Conservation (phyloP, 2,113 vertebrate species). For the Numida meleagris region DNA sequence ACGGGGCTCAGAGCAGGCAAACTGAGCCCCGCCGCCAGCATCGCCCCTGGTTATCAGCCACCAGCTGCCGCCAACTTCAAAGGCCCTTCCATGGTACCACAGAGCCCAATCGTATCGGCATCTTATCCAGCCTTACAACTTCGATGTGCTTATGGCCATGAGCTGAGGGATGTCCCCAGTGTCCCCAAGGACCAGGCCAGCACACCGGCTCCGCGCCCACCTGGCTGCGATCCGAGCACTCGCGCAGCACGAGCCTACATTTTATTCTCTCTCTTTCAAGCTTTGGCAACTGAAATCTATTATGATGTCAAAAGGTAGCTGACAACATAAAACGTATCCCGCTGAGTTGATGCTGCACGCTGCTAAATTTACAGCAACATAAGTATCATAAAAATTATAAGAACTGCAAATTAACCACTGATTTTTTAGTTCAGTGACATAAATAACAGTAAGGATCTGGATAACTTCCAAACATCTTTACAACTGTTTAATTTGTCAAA, state of each 20-base stretch:
- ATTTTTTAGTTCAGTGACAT: slow-evolving; percentile 75
- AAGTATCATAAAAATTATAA: slow-evolving; percentile 79
- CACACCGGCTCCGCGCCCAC: background rate
- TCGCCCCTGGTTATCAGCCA: background rate
- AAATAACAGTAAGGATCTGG: slow-evolving; percentile 79
- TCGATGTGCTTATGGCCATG: background rate
- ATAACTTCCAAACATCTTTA: slow-evolving; percentile 80
- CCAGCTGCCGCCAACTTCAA: background rate
- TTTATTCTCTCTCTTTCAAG: slow-evolving; percentile 66
- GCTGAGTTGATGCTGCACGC: slow-evolving; percentile 73
- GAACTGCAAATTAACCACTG: slow-evolving; percentile 80
- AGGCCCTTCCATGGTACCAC: fast-evolving
- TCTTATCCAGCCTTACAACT: background rate
- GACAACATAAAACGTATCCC: slow-evolving; percentile 79
- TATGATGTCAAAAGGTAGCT: slow-evolving; percentile 82
- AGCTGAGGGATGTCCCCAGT: background rate
- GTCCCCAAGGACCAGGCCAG: background rate
- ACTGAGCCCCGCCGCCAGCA: background rate
- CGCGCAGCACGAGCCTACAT: background rate
- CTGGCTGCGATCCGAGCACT: slow-evolving; percentile 51
- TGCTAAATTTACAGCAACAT: slow-evolving; percentile 79
- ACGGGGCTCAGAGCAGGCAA: background rate
- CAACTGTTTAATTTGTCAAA: slow-evolving; percentile 82
- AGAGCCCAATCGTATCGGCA: background rate
- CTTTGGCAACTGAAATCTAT: slow-evolving; percentile 81